phyloP scores from a whole-genome alignment of 2,797 vertebrate species.

The Eupleurogrammus muticus region DNA sequence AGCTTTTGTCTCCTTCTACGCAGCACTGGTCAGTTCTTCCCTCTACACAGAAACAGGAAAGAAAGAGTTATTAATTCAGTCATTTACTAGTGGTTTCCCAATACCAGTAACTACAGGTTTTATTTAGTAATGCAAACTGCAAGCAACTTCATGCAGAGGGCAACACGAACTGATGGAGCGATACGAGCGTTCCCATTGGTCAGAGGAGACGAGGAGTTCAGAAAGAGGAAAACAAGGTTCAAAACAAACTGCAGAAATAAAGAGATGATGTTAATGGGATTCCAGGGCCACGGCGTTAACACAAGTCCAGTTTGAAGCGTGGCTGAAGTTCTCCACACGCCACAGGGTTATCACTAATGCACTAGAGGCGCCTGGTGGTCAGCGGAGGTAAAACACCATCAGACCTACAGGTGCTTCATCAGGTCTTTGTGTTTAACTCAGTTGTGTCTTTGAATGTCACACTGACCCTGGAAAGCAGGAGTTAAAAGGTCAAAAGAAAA shows the following conservation, averaged over 20 bases:
- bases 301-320: slow-evolving; percentile 4
- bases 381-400: slow-evolving; percentile 22
- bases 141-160: slow-evolving; percentile 67
- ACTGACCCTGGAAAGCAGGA: slow-evolving; percentile 61
- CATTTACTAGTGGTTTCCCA: neutral
- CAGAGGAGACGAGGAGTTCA: slow-evolving; percentile 29
- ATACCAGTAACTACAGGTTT: neutral
- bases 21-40: slow-evolving; percentile 66
- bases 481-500: slow-evolving; percentile 43
- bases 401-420: neutral
- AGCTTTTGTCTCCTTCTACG: slow-evolving; percentile 73
- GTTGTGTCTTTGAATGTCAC: slow-evolving; percentile 16
- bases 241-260: slow-evolving; percentile 46
- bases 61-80: neutral
- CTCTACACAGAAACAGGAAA: slow-evolving; percentile 65
- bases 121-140: slow-evolving; percentile 27
- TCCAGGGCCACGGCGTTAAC: slow-evolving; percentile 60
- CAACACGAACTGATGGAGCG: slow-evolving; percentile 31
- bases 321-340: neutral
- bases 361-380: slow-evolving; percentile 69
- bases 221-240: slow-evolving; percentile 15
- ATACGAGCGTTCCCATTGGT: neutral
- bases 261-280: slow-evolving; percentile 54
- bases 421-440: slow-evolving; percentile 11
- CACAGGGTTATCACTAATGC: slow-evolving; percentile 22